Evolutionary conservation across 2,888 invertebrate genomes (phyloP), one percentile per base, ranked within the genome.

Genomic region (Odontocolon sp.): DNA sequence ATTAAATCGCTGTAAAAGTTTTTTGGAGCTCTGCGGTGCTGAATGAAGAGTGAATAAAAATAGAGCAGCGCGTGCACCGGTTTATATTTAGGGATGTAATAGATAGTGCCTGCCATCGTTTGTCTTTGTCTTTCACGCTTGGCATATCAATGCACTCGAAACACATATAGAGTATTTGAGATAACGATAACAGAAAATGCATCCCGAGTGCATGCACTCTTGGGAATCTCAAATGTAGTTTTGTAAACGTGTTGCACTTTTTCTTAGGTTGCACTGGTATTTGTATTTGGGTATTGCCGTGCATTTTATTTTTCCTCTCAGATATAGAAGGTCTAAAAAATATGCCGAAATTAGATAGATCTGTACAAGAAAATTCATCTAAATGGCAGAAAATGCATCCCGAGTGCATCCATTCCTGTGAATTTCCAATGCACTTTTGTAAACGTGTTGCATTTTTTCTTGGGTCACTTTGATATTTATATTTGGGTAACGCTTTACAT

Each of bases 21-120:
- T 40, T 40, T 74, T 26, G n/a, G 26, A 26, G 50, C 28, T 31
- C 54, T 56, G 38, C 31, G 26, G 50, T 47, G 56, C 38, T 70
- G 21, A 50, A 50, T 54, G 40, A 72, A 54, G 38, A 54, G 54
- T 26, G 31, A 57, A 68, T 16, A 33, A 28, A 76, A 57, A 78
- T 76, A 66, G 64, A 61, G 47, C 56, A 69, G 6, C 66, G 18
- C 16, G 45, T 21, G 71, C 45, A 52, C 40, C 59, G 9, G 72
- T 76, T 76, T 79, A 80, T 80, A 73, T 80, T 81, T 81, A 78
- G 77, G 76, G 76, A 74, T 72, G 67, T 64, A 76, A 75, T 57
- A 42, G 68, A 71, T 61, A 61, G 40, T 52, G 26, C 36, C 50
- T 57, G 38, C 42, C 36, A 8, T 16, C 21, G 40, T 63, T 68